These are phyloP conservation scores for Melikaiella ostensackeni DNA, from an alignment of 2,888 invertebrate genomes.

Conservation along the genomic window DNA sequence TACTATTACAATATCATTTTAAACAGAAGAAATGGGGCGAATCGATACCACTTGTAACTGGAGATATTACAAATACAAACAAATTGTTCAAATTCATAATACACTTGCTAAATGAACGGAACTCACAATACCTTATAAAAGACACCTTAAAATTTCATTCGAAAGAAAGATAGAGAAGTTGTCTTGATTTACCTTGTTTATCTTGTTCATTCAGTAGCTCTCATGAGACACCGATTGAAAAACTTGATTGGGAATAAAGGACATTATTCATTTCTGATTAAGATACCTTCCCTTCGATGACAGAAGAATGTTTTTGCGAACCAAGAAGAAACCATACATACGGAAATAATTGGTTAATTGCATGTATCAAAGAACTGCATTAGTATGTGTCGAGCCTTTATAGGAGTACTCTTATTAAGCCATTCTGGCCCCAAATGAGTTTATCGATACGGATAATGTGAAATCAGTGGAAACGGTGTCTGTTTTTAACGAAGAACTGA, in stretches of 20 bases:
- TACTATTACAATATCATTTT: background rate
- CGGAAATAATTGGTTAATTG: slow-evolving; percentile 34
- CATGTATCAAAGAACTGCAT: slow-evolving; percentile 12
- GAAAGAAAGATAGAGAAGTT: background rate
- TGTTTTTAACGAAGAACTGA: slow-evolving; percentile 28
- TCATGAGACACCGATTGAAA: background rate
- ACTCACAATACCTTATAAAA: background rate
- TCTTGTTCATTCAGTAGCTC: background rate
- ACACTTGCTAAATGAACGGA: too few relatives aligned
- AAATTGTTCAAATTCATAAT: too few relatives aligned
- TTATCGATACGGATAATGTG: slow-evolving; percentile 35
- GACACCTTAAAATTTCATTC: background rate
- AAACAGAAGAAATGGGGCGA: too few relatives aligned
- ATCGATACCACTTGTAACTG: too few relatives aligned
- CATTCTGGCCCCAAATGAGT: slow-evolving; percentile 35
- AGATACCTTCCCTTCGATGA: slow-evolving; percentile 27
- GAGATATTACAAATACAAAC: too few relatives aligned
- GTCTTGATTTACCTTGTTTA: background rate
- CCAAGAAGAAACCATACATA: background rate
- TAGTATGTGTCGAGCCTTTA: slow-evolving; percentile 24
- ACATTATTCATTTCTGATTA: slow-evolving; percentile 25
- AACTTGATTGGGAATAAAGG: background rate
- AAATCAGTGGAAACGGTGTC: slow-evolving; percentile 17
- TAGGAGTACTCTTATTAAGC: slow-evolving; percentile 33
- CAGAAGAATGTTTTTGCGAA: slow-evolving; percentile 2